Evolutionary conservation across 2,888 invertebrate species (phyloP).

Genomic region (Girardia tigrina): DNA sequence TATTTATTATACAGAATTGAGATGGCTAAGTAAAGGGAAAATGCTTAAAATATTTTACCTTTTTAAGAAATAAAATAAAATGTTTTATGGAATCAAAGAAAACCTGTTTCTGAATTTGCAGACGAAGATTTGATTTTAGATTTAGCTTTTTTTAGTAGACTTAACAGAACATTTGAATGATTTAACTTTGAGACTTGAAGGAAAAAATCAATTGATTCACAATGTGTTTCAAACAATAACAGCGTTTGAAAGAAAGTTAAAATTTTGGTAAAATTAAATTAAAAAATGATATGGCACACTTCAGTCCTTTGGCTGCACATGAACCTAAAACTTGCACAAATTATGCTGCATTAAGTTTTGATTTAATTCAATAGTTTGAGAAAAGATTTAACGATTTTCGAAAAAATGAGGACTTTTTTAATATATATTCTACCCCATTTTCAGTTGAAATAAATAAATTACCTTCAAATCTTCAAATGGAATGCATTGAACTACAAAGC

Average conservation of each 20-base stretch:
- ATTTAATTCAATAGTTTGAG: background rate
- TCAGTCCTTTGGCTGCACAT: background rate
- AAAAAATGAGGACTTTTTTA: too few species aligned
- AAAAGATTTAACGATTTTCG: too few species aligned
- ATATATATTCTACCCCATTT: too few species aligned
- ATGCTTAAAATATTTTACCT: background rate
- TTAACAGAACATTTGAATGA: background rate
- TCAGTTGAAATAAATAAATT: too few species aligned
- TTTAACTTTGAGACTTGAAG: too few species aligned
- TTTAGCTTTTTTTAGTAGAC: too few species aligned
- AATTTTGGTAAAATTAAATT: background rate
- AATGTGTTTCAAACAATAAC: background rate
- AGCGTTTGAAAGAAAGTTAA: background rate
- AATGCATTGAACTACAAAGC: too few species aligned
- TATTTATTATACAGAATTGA: background rate
- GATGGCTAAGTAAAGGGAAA: slow-evolving; percentile 4
- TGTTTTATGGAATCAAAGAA: background rate
- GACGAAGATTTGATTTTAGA: background rate
- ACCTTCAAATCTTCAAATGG: too few species aligned
- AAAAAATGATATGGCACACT: background rate
- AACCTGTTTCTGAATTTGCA: too few species aligned
- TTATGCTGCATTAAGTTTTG: background rate
- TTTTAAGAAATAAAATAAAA: slow-evolving; percentile 4
- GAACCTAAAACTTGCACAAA: background rate
- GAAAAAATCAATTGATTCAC: background rate